A percentile compares a stretch with the other conserved stretches of the same genome.
Conservation (phyloP, 2,113 vertebrate genomes). For the Chrysochloris asiatica region DNA sequence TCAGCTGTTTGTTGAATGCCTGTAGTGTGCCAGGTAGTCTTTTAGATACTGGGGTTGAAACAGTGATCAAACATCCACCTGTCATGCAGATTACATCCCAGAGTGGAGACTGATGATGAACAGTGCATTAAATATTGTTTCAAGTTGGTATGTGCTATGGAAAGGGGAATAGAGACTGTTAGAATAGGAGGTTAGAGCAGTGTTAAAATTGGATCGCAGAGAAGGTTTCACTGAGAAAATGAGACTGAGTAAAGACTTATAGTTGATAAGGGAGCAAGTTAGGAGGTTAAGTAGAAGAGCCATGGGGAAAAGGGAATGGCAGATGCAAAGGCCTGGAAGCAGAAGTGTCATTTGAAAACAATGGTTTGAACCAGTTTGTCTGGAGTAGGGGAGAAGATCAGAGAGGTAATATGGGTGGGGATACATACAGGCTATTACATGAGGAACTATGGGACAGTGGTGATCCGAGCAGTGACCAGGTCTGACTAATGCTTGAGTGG, state of each 20-base stretch:
- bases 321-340: background rate
- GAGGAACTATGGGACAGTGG: background rate
- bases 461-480: background rate
- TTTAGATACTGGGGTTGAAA: background rate
- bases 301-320: background rate
- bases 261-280: background rate
- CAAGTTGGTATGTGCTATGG: conserved; percentile 29
- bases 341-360: background rate
- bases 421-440: fast-evolving
- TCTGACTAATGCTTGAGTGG: background rate
- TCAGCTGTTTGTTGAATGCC: background rate
- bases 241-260: background rate
- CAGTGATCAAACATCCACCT: background rate
- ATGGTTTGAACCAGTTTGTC: background rate
- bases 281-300: background rate
- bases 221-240: background rate
- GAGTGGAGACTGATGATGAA: background rate
- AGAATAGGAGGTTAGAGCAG: background rate
- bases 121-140: background rate
- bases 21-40: background rate
- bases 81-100: background rate
- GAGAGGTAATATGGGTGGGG: background rate
- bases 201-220: background rate
- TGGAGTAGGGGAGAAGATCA: background rate
- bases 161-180: background rate